Conservation (phyloP, 2,797 vertebrate species). For the Cetoscarus ocellatus region DNA sequence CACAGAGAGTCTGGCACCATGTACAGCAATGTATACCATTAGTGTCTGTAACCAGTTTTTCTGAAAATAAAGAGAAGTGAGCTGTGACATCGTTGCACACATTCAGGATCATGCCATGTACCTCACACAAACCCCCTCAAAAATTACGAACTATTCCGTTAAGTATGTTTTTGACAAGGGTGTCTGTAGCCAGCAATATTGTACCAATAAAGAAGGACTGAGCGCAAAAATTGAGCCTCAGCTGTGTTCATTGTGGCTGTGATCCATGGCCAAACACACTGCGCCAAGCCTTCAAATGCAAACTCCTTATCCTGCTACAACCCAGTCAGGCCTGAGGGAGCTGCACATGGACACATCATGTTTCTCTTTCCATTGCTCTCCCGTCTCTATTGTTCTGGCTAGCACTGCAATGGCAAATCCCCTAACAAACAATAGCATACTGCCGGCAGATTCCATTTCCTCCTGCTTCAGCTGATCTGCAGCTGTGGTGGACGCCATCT, state of each 20-base stretch:
- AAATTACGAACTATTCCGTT: neutral
- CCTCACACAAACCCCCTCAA: no score
- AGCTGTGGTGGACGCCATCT: slow-evolving; percentile 49
- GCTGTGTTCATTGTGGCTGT: slow-evolving; percentile 41
- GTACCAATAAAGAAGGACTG: slow-evolving; percentile 23
- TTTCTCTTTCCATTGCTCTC: slow-evolving; percentile 43
- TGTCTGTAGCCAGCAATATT: slow-evolving; percentile 50
- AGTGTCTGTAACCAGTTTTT: no score
- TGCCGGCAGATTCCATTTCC: slow-evolving; percentile 51
- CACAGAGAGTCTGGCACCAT: no score
- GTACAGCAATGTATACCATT: no score
- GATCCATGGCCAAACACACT: slow-evolving; percentile 53
- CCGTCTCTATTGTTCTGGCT: slow-evolving; percentile 45
- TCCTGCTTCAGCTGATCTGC: slow-evolving; percentile 45
- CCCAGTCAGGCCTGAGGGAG: slow-evolving; percentile 31
- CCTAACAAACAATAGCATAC: slow-evolving; percentile 53
- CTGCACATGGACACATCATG: slow-evolving; percentile 53
- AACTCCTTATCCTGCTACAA: slow-evolving; percentile 52
- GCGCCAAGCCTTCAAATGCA: slow-evolving; percentile 49
- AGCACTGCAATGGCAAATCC: slow-evolving; percentile 37
- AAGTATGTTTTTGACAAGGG: slow-evolving; percentile 24
- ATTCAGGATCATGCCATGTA: no score
- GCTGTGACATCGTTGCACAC: no score
- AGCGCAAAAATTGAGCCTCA: slow-evolving; percentile 21
- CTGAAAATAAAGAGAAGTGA: no score